Evolutionary conservation across 2,888 invertebrate genomes (phyloP), one percentile per base, ranked within the genome.

Genomic region (Oscheius sp.): DNA sequence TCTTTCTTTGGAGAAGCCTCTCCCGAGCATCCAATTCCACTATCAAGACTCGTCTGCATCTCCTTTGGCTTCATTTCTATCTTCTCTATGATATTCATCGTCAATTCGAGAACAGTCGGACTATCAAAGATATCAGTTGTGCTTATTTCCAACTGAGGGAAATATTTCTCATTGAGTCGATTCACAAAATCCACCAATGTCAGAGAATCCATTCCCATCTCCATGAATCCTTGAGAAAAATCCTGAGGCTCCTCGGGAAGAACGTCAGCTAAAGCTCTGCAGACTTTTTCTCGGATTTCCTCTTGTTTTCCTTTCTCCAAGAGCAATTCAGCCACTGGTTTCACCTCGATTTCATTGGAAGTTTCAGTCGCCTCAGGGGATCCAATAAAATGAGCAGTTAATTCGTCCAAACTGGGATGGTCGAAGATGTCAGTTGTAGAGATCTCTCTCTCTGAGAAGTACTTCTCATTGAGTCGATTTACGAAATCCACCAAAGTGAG

Each of bases 201-300:
- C 53, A 84, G 64, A 0, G 82, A 83, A 48, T 84, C 84, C 69
- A 82, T 64, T 37, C 83, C 83, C 17, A 84, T 72, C 20, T 83
- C 82, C 31, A 79, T 70, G 65, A 82, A 80, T 6, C 79, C 80
- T 20, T 70, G 63, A 15, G 69, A 68, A 58, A 70, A 25, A 12
- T 48, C 37, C 4, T 10, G 12, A n/a, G 34, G 50, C 25, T 64
- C 64, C 33, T 64, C 67, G 2, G 46, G 37, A 12, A 67, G 67
- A 5, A 67, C 57, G 17, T 67, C 67, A 8, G 39, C 45, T 15
- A 67, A n/a, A 0, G 67, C 67, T 1, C 31, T 12, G 8, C 25
- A 25, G 23, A 55, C 25, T 8, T 57, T 48, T 20, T 39, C 17
- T 17, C 15, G 37, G 17, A 34, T 42, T 31, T 71, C 42, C 6